Evolutionary conservation across 2,113 vertebrate genomes (phyloP).

Genomic region (Cyphomyrus discorhynchus): DNA sequence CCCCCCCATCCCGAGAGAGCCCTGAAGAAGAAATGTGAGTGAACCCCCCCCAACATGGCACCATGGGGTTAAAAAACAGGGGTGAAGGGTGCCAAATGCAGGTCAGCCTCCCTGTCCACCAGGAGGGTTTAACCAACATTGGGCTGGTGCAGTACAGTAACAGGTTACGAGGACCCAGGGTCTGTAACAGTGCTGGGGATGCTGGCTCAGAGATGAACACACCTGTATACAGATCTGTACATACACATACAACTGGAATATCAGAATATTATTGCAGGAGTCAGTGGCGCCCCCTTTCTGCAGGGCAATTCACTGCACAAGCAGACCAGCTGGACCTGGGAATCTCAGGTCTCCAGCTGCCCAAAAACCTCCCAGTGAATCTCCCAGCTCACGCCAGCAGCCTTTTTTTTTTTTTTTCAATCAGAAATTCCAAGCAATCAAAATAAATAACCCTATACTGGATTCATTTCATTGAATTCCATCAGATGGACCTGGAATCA

Average conservation of each 20-base stretch:
- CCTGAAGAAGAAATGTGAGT: background rate
- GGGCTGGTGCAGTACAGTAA: conserved; percentile 10
- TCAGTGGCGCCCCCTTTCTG: conserved; percentile 30
- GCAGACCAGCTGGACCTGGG: background rate
- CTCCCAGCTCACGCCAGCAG: background rate
- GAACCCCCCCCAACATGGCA: background rate
- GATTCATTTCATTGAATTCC: background rate
- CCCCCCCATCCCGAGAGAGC: background rate
- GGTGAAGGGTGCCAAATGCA: background rate
- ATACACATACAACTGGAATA: conserved; percentile 25
- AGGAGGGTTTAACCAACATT: background rate
- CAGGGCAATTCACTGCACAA: conserved; percentile 19
- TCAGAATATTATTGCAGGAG: conserved; percentile 32
- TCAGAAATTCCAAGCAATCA: background rate
- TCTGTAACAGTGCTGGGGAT: background rate
- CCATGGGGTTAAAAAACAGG: background rate
- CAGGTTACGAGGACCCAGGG: background rate
- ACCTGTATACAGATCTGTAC: conserved; percentile 25
- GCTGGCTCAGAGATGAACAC: conserved; percentile 16
- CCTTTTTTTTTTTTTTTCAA: background rate
- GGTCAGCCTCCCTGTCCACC: background rate
- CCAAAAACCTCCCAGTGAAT: background rate
- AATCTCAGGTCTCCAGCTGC: background rate
- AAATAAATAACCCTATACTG: background rate
- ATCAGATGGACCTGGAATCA: background rate